These are phyloP conservation scores for Ormyrus labotus DNA, from an alignment of 2,888 invertebrate genomes.

Conservation along the genomic window DNA sequence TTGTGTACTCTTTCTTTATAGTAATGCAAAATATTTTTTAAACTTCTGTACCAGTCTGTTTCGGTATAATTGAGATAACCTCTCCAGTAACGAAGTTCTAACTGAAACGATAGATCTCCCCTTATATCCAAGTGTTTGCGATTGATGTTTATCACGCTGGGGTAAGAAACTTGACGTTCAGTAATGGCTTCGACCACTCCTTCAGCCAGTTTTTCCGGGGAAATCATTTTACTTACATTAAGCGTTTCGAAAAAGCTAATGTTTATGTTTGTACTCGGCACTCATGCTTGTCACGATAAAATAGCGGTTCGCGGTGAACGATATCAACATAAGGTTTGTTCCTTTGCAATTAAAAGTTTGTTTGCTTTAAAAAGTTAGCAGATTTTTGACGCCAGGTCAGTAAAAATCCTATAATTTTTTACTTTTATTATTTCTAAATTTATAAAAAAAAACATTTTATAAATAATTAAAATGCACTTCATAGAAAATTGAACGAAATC, in stretches of 20 bases:
- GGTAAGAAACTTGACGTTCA: constrained; percentile 38
- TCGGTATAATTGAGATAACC: constrained; percentile 66
- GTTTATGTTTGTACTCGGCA: too few species aligned
- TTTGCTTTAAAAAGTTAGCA: too few species aligned
- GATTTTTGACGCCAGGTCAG: too few species aligned
- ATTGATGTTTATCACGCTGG: constrained; percentile 78
- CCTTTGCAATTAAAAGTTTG: too few species aligned
- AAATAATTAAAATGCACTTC: constrained; percentile 1
- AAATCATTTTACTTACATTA: constrained; percentile 6
- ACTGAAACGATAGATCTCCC: constrained; percentile 82
- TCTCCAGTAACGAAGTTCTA: constrained; percentile 79
- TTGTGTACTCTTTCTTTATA: constrained; percentile 56
- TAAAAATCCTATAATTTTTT: background rate
- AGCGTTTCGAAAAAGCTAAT: too few species aligned
- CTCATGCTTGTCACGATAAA: too few species aligned
- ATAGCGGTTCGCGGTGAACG: too few species aligned
- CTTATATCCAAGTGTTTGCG: constrained; percentile 77
- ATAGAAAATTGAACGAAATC: background rate
- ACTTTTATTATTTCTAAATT: background rate
- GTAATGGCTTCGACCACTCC: constrained; percentile 23
- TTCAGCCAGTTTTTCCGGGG: constrained; percentile 45
- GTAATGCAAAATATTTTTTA: constrained; percentile 67
- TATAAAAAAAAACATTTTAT: background rate
- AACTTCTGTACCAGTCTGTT: constrained; percentile 51
- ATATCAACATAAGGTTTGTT: too few species aligned